Percentiles rank a stretch among this genome's conserved stretches.
These are phyloP conservation scores for Caranx ignobilis DNA, from an alignment of 2,113 vertebrate genomes.

Conservation along the genomic window DNA sequence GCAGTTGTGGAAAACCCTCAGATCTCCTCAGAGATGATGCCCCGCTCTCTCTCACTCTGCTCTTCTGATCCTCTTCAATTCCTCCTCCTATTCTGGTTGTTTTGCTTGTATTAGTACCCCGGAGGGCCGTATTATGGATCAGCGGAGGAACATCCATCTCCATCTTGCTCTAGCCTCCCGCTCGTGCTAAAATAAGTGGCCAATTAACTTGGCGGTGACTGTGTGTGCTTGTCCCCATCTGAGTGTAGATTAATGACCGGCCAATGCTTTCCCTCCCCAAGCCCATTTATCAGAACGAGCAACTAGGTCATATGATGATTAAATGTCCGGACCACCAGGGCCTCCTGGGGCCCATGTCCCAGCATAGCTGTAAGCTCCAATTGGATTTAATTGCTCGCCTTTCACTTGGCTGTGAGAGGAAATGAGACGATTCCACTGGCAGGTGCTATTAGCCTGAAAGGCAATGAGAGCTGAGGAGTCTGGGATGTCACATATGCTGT, in stretches of 20 bases:
- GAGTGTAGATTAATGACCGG: constrained; percentile 95
- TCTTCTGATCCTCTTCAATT: constrained; percentile 30
- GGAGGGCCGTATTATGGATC: constrained; percentile 83
- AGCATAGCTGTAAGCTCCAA: constrained; percentile 83
- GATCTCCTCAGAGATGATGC: constrained; percentile 35
- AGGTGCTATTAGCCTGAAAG: constrained; percentile 88
- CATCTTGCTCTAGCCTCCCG: constrained; percentile 69
- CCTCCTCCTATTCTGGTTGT: constrained; percentile 66
- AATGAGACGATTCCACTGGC: constrained; percentile 86
- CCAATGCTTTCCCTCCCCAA: constrained; percentile 87
- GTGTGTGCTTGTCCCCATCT: constrained; percentile 90
- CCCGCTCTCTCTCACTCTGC: not conserved
- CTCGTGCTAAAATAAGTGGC: constrained; percentile 89
- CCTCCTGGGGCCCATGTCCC: constrained; percentile 82
- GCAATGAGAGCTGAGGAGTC: constrained; percentile 79
- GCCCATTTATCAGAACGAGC: constrained; percentile 95
- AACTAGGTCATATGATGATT: constrained; percentile 93
- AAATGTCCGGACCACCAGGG: constrained; percentile 82
- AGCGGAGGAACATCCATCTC: constrained; percentile 85
- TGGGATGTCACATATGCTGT: constrained; percentile 78
- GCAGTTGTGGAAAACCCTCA: constrained; percentile 43
- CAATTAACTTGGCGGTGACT: constrained; percentile 93
- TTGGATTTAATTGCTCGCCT: constrained; percentile 91
- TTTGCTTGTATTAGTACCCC: constrained; percentile 75
- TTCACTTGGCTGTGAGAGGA: constrained; percentile 86